These are phyloP conservation scores for Ostrea edulis DNA, from an alignment of 1,140 invertebrate species.

Conservation along the genomic window DNA sequence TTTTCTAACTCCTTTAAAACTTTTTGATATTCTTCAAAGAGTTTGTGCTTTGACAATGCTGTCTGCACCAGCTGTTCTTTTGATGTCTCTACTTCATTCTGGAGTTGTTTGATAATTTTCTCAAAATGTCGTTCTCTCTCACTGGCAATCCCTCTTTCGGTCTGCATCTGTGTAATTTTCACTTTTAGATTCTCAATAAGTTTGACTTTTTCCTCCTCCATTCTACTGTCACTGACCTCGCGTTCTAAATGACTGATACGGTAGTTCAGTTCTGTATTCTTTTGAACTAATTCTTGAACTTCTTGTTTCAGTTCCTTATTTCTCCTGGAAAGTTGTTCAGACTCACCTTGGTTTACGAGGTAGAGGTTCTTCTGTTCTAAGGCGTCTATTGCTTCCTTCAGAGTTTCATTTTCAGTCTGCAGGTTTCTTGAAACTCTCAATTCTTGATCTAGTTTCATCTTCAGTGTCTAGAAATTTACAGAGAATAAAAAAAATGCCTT, in stretches of 20 bases:
- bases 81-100: slow-evolving; percentile 51
- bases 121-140: slow-evolving; percentile 51
- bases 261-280: slow-evolving; percentile 64
- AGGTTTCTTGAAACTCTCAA: slow-evolving; percentile 47
- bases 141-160: slow-evolving; percentile 51
- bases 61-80: slow-evolving; percentile 42
- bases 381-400: slow-evolving; percentile 57
- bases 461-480: slow-evolving; percentile 12
- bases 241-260: slow-evolving; percentile 61
- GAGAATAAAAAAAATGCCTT: neutral
- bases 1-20: slow-evolving; percentile 55
- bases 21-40: slow-evolving; percentile 53
- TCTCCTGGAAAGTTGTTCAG: slow-evolving; percentile 43
- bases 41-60: slow-evolving; percentile 52
- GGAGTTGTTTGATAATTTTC: slow-evolving; percentile 56
- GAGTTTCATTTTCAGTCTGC: slow-evolving; percentile 50
- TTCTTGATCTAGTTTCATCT: slow-evolving; percentile 48
- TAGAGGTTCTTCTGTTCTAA: slow-evolving; percentile 45
- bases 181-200: slow-evolving; percentile 60
- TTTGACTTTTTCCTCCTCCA: slow-evolving; percentile 54
- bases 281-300: slow-evolving; percentile 61
- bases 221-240: slow-evolving; percentile 48
- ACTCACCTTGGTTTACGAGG: slow-evolving; percentile 32
- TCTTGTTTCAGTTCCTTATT: slow-evolving; percentile 54
- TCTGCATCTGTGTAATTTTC: slow-evolving; percentile 60